Base-by-base conservation (phyloP, 2,888 invertebrate species). In the Heliconius charithonia region DNA sequence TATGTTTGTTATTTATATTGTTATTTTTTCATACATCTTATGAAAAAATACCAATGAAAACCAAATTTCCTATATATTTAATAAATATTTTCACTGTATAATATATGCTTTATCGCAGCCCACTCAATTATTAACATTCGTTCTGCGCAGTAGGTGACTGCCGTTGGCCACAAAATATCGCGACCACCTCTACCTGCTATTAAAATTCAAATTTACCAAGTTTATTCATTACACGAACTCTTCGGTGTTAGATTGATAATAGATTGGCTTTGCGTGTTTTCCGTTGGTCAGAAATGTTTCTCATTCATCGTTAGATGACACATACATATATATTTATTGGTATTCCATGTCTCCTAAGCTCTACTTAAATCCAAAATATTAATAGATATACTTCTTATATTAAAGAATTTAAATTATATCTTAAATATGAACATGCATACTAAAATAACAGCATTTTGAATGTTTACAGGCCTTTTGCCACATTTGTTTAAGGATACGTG, bases 161-260 rank as follows among this genome's bases (percentile, higher is more conserved):
- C 78, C 75, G 25, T 29, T 51, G 66, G n/a, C 22, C 72, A 72
- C 74, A n/a, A 78, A 62, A 62, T 78, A 75, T 75, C 66, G 56
- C 69, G 78, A 66, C 78, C 78, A 74, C 78, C 78, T 59, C 78
- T 16, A 51, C 45, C 16, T 69, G 22, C 69, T 78, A 78, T 78
- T 75, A 78, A 78, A 67, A 75, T 75, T 78, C 78, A 75, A 78
- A 78, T 78, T 19, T 41, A 69, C 69, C 16, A 27, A 70, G 59
- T 62, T 67, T 78, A 78, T 78, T 78, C 78, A 74, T 69, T 78
- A 41, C 75, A 75, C 75, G 75, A 45, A 63, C 45, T 67, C 59
- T 62, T 69, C 45, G 75, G 78, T 70, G 69, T 69, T 75, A 69
- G 74, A 72, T 72, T 75, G 70, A 75, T 73, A 74, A 78, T 74